Percentiles rank a stretch among this genome's conserved stretches.
Conservation (phyloP, 2,113 vertebrate genomes). For the Procavia capensis region DNA sequence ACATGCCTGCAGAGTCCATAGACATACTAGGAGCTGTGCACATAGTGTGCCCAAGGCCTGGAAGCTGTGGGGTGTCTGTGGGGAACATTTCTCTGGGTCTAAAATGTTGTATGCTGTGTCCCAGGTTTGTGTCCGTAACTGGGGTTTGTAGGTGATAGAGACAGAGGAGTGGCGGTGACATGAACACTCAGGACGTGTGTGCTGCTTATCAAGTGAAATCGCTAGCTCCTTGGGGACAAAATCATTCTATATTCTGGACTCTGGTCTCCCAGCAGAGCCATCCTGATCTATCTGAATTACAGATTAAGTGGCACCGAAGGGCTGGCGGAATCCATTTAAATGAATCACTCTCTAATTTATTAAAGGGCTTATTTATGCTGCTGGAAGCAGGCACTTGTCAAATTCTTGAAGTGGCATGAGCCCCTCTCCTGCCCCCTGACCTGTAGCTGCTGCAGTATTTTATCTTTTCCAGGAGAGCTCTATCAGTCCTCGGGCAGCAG, state of each 20-base stretch:
- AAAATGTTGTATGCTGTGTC: background rate
- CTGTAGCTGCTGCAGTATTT: slow-evolving; percentile 16
- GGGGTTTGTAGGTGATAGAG: background rate
- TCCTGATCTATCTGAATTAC: slow-evolving; percentile 86
- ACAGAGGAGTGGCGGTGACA: background rate
- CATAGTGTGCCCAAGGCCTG: background rate
- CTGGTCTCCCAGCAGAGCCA: slow-evolving; percentile 80
- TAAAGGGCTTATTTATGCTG: slow-evolving; percentile 79
- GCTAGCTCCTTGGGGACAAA: slow-evolving; percentile 71
- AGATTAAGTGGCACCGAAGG: slow-evolving; percentile 83
- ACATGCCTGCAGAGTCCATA: accelerated
- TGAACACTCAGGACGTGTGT: background rate
- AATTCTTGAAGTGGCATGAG: slow-evolving; percentile 35
- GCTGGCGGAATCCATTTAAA: slow-evolving; percentile 82
- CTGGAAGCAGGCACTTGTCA: slow-evolving; percentile 20
- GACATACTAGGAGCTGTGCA: accelerated
- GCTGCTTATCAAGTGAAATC: slow-evolving; percentile 78
- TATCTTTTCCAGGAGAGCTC: background rate
- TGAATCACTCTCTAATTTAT: slow-evolving; percentile 84
- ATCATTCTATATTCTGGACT: slow-evolving; percentile 82
- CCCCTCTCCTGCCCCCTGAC: background rate
- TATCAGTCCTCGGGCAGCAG: background rate
- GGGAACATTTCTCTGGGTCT: too few species aligned
- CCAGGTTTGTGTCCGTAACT: background rate
- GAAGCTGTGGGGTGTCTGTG: accelerated